Base-by-base conservation (phyloP, 2,113 vertebrate genomes). In the Periophthalmodon schlosseri region DNA sequence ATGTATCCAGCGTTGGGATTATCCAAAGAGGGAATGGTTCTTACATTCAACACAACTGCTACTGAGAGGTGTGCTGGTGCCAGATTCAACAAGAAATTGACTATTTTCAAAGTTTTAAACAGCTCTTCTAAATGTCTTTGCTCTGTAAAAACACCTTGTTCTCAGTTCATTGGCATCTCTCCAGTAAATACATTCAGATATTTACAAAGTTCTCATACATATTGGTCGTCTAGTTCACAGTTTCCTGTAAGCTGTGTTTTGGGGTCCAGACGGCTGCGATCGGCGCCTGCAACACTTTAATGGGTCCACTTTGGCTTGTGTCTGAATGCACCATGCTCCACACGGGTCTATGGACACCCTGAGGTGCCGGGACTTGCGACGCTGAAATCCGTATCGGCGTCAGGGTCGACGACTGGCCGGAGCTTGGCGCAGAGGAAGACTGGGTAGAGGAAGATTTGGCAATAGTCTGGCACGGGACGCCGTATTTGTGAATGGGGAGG, bases 401-500 rank as follows among this genome's bases (percentile, higher is more conserved):
- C 10, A 44, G 10, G 10, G 39, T 44, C 9, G 39, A 44, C 8
- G 39, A 44, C 9, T 44, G 39, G 39, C 39, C 9, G 39, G 39
- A 10, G 10, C 2, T 10, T 11, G 39, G 39, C 9, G 39, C 39
- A 44, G 10, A 44, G 39, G 39, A 44, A 44, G 39, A 44, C 39
- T 44, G 8, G 39, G 39, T 44, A 1, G 39, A 44, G 39, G 39
- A 44, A 44, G 39, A 44, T 44, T 44, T 44, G 39, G 9, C 39
- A 2, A 56, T 74, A 69, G 75, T 39, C 20, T 65, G 68, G 46
- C 36, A 72, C 1, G 76, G 63, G 20, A 76, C 44, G 0, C 76
- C 44, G 10, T 86, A 50, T 46, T 71, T 84, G 65, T 84, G 84
- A 70, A 82, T 73, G 0, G 88, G 86, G 47, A 87, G 52, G 70